Percentiles rank a stretch among this genome's conserved stretches.
These are phyloP conservation scores for Drosophila cognata DNA, from an alignment of 2,888 invertebrate genomes.

Conservation along the genomic window DNA sequence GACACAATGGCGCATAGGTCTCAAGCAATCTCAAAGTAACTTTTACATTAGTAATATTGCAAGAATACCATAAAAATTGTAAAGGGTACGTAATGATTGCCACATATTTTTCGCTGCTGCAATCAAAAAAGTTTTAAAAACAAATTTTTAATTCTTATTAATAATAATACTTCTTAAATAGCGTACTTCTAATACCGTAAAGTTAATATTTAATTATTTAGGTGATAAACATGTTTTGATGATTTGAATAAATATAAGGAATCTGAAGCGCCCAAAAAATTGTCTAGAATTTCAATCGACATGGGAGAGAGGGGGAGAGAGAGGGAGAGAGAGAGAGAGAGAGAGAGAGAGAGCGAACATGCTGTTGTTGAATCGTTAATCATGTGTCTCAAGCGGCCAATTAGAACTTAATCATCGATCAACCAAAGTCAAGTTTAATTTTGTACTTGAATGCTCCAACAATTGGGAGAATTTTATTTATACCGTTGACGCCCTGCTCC, in stretches of 20 bases:
- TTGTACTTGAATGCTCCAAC: slow-evolving; percentile 22
- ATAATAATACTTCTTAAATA: neutral
- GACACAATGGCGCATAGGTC: neutral
- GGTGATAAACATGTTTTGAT: neutral
- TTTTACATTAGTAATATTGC: neutral
- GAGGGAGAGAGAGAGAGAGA: neutral
- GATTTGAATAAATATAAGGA: neutral
- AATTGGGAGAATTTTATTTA: slow-evolving; percentile 21
- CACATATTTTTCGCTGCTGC: neutral
- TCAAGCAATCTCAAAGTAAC: neutral
- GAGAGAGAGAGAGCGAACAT: neutral
- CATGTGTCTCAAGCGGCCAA: slow-evolving; percentile 5
- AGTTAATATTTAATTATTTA: neutral
- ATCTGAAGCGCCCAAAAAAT: slow-evolving; percentile 7
- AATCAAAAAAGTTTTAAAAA: neutral
- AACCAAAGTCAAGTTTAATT: neutral
- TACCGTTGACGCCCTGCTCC: neutral
- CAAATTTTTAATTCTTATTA: neutral
- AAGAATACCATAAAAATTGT: neutral
- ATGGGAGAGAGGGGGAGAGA: neutral
- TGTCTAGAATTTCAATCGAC: neutral
- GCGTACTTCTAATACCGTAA: neutral
- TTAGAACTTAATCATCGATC: slow-evolving; percentile 14
- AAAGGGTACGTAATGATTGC: neutral
- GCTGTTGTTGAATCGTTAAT: slow-evolving; percentile 1